phyloP scores from a whole-genome alignment of 23 tunicate genomes.

The Clavelina lepadiformis region DNA sequence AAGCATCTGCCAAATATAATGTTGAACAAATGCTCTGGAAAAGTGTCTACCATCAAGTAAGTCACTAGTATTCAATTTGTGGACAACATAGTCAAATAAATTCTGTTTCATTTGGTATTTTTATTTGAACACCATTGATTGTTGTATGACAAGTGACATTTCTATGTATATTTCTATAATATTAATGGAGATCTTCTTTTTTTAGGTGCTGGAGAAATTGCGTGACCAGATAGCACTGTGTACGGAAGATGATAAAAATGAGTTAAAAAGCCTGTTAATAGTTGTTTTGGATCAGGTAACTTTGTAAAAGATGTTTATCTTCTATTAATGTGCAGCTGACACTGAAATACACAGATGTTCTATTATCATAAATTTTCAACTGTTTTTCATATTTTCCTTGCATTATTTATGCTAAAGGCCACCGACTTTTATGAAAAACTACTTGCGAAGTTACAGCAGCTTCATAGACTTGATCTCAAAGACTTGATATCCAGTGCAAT shows the following conservation, averaged over 20 bases:
- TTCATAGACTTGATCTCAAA: constrained; percentile 44
- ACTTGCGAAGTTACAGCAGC: constrained; percentile 42
- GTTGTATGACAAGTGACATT: too few relatives aligned
- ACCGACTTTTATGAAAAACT: constrained; percentile 65
- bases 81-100: too few relatives aligned
- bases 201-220: constrained; percentile 14
- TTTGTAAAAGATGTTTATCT: not conserved
- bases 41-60: constrained; percentile 71
- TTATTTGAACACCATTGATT: not conserved
- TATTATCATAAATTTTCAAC: not conserved
- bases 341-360: not conserved
- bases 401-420: constrained; percentile 1
- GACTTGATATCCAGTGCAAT: constrained; percentile 33
- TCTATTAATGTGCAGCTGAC: not conserved
- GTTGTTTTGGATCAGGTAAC: constrained; percentile 59
- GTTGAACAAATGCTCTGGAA: constrained; percentile 79
- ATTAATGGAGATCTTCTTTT: too few relatives aligned
- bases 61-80: not conserved
- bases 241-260: constrained; percentile 44
- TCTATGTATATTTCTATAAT: too few relatives aligned
- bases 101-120: not conserved
- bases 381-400: not conserved
- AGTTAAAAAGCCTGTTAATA: constrained; percentile 25
- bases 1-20: constrained; percentile 50
- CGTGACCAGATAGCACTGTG: constrained; percentile 8